Base-by-base conservation (phyloP, 1,140 invertebrate species). In the Probaryconus sp. region DNA sequence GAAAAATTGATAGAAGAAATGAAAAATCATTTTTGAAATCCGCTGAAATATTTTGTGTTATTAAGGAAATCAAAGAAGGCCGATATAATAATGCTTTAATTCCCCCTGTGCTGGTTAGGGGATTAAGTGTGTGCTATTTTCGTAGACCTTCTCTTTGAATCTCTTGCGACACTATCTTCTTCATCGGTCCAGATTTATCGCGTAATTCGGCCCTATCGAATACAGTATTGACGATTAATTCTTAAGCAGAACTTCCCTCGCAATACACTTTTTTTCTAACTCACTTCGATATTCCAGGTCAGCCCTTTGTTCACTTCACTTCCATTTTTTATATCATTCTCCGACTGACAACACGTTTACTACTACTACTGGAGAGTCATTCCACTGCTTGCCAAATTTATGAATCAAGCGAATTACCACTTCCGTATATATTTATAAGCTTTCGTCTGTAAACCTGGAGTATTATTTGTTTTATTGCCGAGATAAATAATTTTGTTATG, bases 301-400 rank as follows among this genome's bases (percentile, higher is more conserved):
- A n/a, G 11, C 6, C 9, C 17, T 38, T 18, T 6, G 9, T 40
- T 10, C 43, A 7, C 28, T 51, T 28, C 16, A 24, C 43, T 18
- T 51, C 43, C 40, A 53, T 65, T 65, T 53, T 42, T 65, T 55
- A 47, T 24, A 11, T 9, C 33, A 13, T 43, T 18, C 18, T 35
- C 14, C 14, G 61, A 64, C 61, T 64, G 61, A 64, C 47, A 53
- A 28, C 30, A 64, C 48, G 40, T 45, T 64, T 53, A 64, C 38
- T 33, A 7, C 14, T 53, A 53, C 48, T 45, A 64, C 60, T 64
- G 47, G 43, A 9, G 21, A 20, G 9, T 5, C 37, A 35, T 13
- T 30, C 24, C 5, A n/a, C n/a, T n/a, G 3, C 11, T 45, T 13
- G 33, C 11, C 1, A 40, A 61, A 61, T 48, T 61, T 14, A 38